Percentiles rank a stretch among this genome's conserved stretches.
These are phyloP conservation scores for Amazona ochrocephala DNA, from an alignment of 2,797 vertebrate species.

Conservation along the genomic window DNA sequence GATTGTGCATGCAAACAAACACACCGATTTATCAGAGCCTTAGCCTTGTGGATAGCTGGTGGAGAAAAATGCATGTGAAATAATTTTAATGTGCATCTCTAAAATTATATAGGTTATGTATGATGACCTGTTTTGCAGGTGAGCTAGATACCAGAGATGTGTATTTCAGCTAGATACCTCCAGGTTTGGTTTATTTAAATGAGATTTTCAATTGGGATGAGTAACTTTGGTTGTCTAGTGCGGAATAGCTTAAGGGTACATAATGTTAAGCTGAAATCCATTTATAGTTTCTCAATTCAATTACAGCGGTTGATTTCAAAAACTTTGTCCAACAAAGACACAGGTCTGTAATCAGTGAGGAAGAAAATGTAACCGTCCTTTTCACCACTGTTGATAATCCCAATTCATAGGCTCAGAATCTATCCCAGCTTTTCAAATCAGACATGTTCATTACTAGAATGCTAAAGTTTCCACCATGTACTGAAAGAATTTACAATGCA, in stretches of 20 bases:
- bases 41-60: not conserved
- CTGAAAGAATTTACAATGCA: not conserved
- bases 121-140: not conserved
- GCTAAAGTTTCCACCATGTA: not conserved
- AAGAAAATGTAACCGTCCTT: not conserved
- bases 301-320: not conserved
- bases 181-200: not conserved
- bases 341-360: not conserved
- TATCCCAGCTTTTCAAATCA: not conserved
- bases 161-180: not conserved
- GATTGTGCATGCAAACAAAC: not conserved
- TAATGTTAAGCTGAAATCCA: not conserved
- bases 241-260: not conserved
- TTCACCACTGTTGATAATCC: not conserved
- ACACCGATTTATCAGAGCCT: not conserved
- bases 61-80: accelerated
- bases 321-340: not conserved
- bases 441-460: not conserved
- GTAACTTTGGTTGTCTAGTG: not conserved
- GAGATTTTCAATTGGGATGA: not conserved
- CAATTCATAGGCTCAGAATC: not conserved
- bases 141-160: not conserved
- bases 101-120: not conserved
- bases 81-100: not conserved
- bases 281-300: not conserved